Evolutionary conservation across 2,113 vertebrate species (phyloP), one percentile per base, ranked within the genome.

Genomic region (Catagonus wagneri): DNA sequence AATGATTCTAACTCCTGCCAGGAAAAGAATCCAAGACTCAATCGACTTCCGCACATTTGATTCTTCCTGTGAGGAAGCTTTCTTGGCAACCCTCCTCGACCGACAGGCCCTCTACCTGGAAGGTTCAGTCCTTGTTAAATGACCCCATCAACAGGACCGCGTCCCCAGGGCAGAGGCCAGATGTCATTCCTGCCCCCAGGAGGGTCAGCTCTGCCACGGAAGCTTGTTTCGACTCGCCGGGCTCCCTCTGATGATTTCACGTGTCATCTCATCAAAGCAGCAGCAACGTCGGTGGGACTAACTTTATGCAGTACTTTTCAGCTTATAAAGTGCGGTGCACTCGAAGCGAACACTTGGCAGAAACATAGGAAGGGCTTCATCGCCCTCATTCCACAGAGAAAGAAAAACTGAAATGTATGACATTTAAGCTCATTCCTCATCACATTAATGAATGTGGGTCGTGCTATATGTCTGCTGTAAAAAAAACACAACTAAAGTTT

Each of bases 1-100:
- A 95, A 94, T 94, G 94, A 97, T 92, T 94, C 89, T 72, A 84
- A 87, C 27, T 93, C 32, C 86, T 92, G 74, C 89, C 89, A 93
- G 92, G 92, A 93, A 93, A 93, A 87, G n/a, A 93, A 95, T 60
- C 44, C 83, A 97, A 94, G 92, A 68, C 20, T 94, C 93, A 93
- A 94, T 94, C 83, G 89, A 81, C 36, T 58, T 60, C 25, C 68
- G 17, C 8, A 29, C 44, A 17, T 90, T 90, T 81, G 75, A 44
- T 63, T 93, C 72, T 71, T 92, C n/a, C 3, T 27, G 7, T 66
- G 66, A 58, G n/a, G 9, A 83, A 61, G 89, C 54, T 93, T 60
- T 84, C 50, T 85, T 71, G n/a, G 32, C 4, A 13, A 52, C 29
- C 29, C 54, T 9, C 3, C 50, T 54, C 32, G 76, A 32, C 66